Percentiles rank a stretch among this genome's conserved stretches.
Evolutionary conservation across 1,140 invertebrate species (phyloP).

Genomic region (Drosophila subobscura): DNA sequence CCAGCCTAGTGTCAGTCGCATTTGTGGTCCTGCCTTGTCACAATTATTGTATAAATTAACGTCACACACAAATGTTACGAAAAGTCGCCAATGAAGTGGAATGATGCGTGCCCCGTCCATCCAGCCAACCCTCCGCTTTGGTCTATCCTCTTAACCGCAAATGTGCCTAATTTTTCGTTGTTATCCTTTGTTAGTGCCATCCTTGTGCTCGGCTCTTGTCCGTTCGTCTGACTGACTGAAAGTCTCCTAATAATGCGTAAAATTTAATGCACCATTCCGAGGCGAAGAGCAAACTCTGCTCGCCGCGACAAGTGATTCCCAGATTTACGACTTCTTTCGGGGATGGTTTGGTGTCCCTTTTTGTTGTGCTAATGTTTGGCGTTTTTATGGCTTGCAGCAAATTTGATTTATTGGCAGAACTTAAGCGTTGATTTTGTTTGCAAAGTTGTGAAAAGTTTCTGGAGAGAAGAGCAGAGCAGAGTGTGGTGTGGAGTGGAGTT

Average conservation of each 20-base stretch:
- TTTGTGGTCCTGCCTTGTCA: constrained; percentile 58
- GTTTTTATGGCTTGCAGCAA: constrained; percentile 77
- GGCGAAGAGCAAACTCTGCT: constrained; percentile 35
- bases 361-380: constrained; percentile 79
- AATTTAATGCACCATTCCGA: constrained; percentile 77
- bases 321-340: constrained; percentile 75
- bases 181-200: constrained; percentile 72
- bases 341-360: constrained; percentile 47
- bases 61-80: constrained; percentile 83
- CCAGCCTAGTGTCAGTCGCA: constrained; percentile 41
- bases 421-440: constrained; percentile 62
- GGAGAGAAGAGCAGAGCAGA: background rate
- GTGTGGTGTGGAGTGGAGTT: constrained; percentile 33
- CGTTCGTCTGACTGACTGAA: constrained; percentile 7
- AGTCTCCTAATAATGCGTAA: constrained; percentile 74
- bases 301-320: constrained; percentile 82
- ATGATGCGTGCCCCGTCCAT: constrained; percentile 56
- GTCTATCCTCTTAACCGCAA: constrained; percentile 56
- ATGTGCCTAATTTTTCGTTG: constrained; percentile 81
- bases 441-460: constrained; percentile 61
- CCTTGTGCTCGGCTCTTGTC: constrained; percentile 31
- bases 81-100: constrained; percentile 83
- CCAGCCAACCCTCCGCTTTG: constrained; percentile 6
- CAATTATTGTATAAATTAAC: constrained; percentile 84
- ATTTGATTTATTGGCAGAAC: constrained; percentile 79